These are phyloP conservation scores for Apeira syringaria DNA, from an alignment of 2,888 invertebrate species.

Conservation along the genomic window DNA sequence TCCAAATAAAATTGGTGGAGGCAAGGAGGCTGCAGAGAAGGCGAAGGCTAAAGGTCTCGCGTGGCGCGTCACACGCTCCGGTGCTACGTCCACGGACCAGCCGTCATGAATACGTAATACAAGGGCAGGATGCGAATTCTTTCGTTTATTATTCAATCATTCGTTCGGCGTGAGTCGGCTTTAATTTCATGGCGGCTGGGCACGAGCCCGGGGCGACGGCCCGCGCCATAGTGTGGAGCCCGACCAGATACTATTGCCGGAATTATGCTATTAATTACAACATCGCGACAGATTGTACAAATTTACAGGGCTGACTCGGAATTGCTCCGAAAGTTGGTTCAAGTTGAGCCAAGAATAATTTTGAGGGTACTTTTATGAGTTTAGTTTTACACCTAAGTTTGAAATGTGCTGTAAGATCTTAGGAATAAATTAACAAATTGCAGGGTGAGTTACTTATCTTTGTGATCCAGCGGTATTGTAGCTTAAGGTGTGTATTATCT, in stretches of 20 bases:
- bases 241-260: slow-evolving; percentile 46
- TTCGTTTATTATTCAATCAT: slow-evolving; percentile 84
- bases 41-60: slow-evolving; percentile 36
- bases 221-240: slow-evolving; percentile 57
- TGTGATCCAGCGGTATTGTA: neutral
- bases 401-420: slow-evolving; percentile 23
- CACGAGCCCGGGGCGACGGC: slow-evolving; percentile 69
- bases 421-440: slow-evolving; percentile 27
- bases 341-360: slow-evolving; percentile 41
- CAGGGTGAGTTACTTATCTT: neutral
- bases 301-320: slow-evolving; percentile 45
- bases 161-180: slow-evolving; percentile 82
- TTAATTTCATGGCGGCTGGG: slow-evolving; percentile 83
- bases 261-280: slow-evolving; percentile 57
- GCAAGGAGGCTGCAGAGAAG: slow-evolving; percentile 24
- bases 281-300: slow-evolving; percentile 50
- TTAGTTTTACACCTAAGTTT: slow-evolving; percentile 36
- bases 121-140: slow-evolving; percentile 81
- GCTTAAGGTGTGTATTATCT: neutral
- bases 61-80: slow-evolving; percentile 40
- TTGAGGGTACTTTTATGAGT: slow-evolving; percentile 36
- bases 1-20: slow-evolving; percentile 27
- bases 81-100: slow-evolving; percentile 62
- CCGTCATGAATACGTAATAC: slow-evolving; percentile 82
- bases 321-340: slow-evolving; percentile 38